Percentiles rank a stretch among this genome's conserved stretches.
Evolutionary conservation across 2,888 invertebrate genomes (phyloP).

Genomic region (Epsilonema sp.): DNA sequence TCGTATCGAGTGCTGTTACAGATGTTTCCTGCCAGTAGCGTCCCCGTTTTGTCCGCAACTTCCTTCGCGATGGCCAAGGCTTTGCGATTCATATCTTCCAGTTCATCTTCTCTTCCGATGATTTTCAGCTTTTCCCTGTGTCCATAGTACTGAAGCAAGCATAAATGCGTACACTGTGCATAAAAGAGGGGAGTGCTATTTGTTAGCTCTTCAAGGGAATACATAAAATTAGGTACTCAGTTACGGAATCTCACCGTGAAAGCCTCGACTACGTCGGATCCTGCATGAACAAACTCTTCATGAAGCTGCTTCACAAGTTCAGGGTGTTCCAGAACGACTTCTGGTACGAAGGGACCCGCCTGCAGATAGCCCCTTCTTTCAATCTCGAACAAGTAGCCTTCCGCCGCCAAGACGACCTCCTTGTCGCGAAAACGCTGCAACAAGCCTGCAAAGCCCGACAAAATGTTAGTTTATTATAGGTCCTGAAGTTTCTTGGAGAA

Average conservation of each 20-base stretch:
- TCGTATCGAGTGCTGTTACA: slow-evolving; percentile 22
- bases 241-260: no score
- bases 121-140: slow-evolving; percentile 27
- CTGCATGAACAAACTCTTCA: slow-evolving; percentile 28
- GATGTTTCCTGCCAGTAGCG: slow-evolving; percentile 28
- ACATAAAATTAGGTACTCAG: no score
- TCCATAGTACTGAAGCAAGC: slow-evolving; percentile 27
- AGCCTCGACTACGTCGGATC: slow-evolving; percentile 27
- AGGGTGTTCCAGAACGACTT: no score
- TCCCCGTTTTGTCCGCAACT: slow-evolving; percentile 21
- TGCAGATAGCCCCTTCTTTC: slow-evolving; percentile 34
- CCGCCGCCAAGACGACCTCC: slow-evolving; percentile 27
- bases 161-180: not conserved
- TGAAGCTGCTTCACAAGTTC: slow-evolving; percentile 24
- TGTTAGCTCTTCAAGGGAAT: no score
- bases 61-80: slow-evolving; percentile 25
- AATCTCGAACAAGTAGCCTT: slow-evolving; percentile 34
- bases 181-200: no score
- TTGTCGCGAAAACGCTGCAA: slow-evolving; percentile 29
- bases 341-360: slow-evolving; percentile 36
- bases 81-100: slow-evolving; percentile 21
- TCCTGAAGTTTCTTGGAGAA: no score
- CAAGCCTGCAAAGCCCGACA: no score
- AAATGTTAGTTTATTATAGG: no score
- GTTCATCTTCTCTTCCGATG: no score